A percentile compares a stretch with the other conserved stretches of the same genome.
Conservation (phyloP, 2,888 invertebrate genomes). For the Scaptomyza parva region DNA sequence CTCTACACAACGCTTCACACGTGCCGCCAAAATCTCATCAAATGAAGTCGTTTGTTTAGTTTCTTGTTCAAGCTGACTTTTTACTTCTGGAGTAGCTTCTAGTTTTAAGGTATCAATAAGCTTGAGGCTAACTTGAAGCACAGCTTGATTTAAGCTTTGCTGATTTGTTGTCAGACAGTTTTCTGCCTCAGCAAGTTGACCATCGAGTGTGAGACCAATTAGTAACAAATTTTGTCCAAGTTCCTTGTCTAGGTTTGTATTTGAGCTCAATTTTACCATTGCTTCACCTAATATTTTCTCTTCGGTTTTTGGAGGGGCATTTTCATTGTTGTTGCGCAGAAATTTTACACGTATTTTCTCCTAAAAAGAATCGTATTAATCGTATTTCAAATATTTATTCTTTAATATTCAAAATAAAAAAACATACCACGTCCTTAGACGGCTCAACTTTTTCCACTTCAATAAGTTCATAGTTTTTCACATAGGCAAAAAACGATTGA, state of each 20-base stretch:
- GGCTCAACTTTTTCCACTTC: conserved; percentile 82
- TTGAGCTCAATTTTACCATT: conserved; percentile 38
- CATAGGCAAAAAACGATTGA: conserved; percentile 90
- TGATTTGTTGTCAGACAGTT: conserved; percentile 16
- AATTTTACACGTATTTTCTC: conserved; percentile 91
- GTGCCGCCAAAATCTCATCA: conserved; percentile 82
- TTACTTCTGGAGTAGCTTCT: conserved; percentile 34
- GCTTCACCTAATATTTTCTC: conserved; percentile 48
- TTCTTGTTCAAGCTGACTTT: conserved; percentile 71
- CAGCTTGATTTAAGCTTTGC: conserved; percentile 30
- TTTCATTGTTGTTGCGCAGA: conserved; percentile 93
- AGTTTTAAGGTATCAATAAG: conserved; percentile 22
- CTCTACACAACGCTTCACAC: conserved; percentile 67
- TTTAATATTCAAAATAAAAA: too few relatives aligned
- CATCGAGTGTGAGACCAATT: conserved; percentile 88
- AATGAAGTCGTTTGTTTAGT: conserved; percentile 45
- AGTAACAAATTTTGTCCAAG: conserved; percentile 87
- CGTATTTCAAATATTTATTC: not conserved
- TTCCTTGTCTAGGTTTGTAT: conserved; percentile 63
- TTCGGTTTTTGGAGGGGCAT: conserved; percentile 91
- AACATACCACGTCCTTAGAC: conserved; percentile 66
- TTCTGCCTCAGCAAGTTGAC: conserved; percentile 87
- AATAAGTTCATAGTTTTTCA: conserved; percentile 84
- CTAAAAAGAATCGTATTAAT: too few relatives aligned
- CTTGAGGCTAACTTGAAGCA: conserved; percentile 24